Conservation (phyloP, 2,888 invertebrate species). For the Cosmia trapezina region DNA sequence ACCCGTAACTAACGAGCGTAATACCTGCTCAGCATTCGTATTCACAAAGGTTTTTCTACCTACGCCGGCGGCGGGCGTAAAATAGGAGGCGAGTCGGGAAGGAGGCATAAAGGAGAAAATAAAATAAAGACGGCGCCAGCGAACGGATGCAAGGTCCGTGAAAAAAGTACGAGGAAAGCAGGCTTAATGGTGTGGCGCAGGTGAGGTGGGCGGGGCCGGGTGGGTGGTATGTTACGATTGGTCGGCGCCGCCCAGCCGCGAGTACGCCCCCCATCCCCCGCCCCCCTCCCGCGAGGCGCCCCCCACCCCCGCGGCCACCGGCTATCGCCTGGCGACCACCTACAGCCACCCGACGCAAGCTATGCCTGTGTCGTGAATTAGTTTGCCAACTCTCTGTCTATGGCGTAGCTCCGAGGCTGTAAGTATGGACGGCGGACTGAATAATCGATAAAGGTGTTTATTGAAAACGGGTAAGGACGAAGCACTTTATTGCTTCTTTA, state of each 20-base stretch:
- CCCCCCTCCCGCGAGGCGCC: slow-evolving; percentile 67
- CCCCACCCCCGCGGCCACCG: slow-evolving; percentile 84
- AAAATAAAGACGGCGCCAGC: slow-evolving; percentile 90
- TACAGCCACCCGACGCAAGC: slow-evolving; percentile 87
- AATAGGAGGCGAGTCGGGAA: slow-evolving; percentile 89
- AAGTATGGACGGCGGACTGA: slow-evolving; percentile 90
- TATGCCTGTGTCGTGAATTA: slow-evolving; percentile 91
- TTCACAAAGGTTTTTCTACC: slow-evolving; percentile 90
- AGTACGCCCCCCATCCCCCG: slow-evolving; percentile 81
- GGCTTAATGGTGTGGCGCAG: slow-evolving; percentile 89
- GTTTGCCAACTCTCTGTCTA: slow-evolving; percentile 91
- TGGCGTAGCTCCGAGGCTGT: slow-evolving; percentile 89
- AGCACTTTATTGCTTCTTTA: slow-evolving; percentile 89
- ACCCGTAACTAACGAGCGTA: slow-evolving; percentile 88
- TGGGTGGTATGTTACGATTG: slow-evolving; percentile 87
- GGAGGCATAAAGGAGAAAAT: slow-evolving; percentile 90
- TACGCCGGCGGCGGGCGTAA: slow-evolving; percentile 87
- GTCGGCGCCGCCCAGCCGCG: slow-evolving; percentile 88
- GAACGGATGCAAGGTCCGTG: slow-evolving; percentile 89
- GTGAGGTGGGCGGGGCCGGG: slow-evolving; percentile 89
- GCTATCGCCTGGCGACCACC: slow-evolving; percentile 87
- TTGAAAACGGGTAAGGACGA: slow-evolving; percentile 90
- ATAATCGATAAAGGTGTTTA: slow-evolving; percentile 91
- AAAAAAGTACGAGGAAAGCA: slow-evolving; percentile 88
- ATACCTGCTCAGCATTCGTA: slow-evolving; percentile 90